A percentile compares a stretch with the other conserved stretches of the same genome.
Conservation (phyloP, 2,888 invertebrate genomes). For the Quadriops clusia region DNA sequence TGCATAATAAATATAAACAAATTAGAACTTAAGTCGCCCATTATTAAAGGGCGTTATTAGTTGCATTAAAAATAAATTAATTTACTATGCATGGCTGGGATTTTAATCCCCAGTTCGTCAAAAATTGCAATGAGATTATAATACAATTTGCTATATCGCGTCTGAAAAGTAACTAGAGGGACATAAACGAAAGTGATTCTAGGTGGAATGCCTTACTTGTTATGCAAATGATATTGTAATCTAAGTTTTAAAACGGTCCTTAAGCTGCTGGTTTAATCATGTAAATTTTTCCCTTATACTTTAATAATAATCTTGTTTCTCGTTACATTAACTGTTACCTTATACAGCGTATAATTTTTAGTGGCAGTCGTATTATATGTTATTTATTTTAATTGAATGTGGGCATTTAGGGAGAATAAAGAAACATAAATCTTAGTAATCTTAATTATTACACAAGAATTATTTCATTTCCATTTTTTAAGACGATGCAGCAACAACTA, state of each 20-base stretch:
- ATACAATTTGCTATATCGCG: constrained; percentile 31
- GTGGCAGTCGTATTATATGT: too few relatives aligned
- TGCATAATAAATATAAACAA: too few relatives aligned
- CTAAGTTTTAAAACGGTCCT: constrained; percentile 36
- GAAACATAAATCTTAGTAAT: too few relatives aligned
- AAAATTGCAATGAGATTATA: constrained; percentile 28
- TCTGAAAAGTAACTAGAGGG: constrained; percentile 28
- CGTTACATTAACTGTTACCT: too few relatives aligned
- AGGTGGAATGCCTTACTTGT: constrained; percentile 29
- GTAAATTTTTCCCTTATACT: constrained; percentile 25
- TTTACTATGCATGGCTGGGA: constrained; percentile 22
- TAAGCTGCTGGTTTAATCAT: constrained; percentile 31
- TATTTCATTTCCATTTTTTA: too few relatives aligned
- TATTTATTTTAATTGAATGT: too few relatives aligned
- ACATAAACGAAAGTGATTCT: constrained; percentile 30
- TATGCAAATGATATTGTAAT: constrained; percentile 37
- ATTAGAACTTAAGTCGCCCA: too few relatives aligned
- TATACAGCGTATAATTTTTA: too few relatives aligned
- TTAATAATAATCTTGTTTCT: constrained; percentile 20
- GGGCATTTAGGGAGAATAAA: too few relatives aligned
- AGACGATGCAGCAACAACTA: too few relatives aligned
- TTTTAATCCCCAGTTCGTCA: constrained; percentile 23
- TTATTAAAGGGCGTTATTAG: too few relatives aligned
- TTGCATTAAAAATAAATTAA: constrained; percentile 7
- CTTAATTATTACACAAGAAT: too few relatives aligned